These are phyloP conservation scores for Meteorus cinctellus DNA, from an alignment of 2,888 invertebrate species.

Conservation along the genomic window DNA sequence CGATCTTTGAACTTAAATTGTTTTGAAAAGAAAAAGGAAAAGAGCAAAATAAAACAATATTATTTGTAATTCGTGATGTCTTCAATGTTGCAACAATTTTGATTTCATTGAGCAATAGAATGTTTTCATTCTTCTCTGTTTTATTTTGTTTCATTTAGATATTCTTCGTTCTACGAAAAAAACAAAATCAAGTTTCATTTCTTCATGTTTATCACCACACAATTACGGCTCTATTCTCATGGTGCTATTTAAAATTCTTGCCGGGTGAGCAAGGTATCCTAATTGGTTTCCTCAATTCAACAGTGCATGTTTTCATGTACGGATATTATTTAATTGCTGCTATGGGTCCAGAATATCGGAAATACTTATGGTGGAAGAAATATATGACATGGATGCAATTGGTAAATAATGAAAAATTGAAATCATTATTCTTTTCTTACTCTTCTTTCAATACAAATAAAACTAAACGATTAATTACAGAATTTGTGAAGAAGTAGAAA, in stretches of 20 bases:
- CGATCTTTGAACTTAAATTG: constrained; percentile 33
- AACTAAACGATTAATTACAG: too few species aligned
- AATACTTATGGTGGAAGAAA: constrained; percentile 90
- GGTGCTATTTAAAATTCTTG: constrained; percentile 75
- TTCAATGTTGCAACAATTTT: neutral
- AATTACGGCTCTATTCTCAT: constrained; percentile 68
- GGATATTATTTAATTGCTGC: constrained; percentile 86
- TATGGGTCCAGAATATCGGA: constrained; percentile 82
- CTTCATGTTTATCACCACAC: constrained; percentile 78
- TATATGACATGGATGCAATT: constrained; percentile 87
- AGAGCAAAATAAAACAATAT: neutral
- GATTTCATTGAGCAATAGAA: neutral
- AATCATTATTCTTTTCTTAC: too few species aligned
- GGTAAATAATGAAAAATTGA: constrained; percentile 73
- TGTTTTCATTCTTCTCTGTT: neutral
- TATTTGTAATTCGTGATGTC: neutral
- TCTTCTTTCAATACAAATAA: too few species aligned
- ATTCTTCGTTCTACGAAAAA: constrained; percentile 77
- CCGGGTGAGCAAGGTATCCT: constrained; percentile 83
- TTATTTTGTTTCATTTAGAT: constrained; percentile 61
- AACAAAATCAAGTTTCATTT: constrained; percentile 76
- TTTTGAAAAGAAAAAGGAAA: neutral
- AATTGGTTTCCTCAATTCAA: constrained; percentile 82
- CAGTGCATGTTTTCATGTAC: constrained; percentile 89
- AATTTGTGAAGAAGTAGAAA: too few species aligned